phyloP scores from a whole-genome alignment of 2,888 invertebrate species.

The Crocallis elinguaria region DNA sequence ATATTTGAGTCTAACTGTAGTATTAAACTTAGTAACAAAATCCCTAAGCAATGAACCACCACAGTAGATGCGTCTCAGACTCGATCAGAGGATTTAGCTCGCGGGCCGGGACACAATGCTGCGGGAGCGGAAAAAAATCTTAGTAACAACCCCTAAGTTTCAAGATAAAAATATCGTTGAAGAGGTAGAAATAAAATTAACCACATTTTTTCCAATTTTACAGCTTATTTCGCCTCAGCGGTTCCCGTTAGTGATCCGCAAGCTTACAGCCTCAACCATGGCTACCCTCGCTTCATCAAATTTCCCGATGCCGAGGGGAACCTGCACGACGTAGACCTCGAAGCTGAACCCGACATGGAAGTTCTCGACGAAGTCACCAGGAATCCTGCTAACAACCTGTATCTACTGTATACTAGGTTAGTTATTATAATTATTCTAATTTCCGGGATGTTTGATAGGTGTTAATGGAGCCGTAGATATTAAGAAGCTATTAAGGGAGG shows the following conservation, averaged over 20 bases:
- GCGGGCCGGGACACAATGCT: no score
- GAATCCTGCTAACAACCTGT: constrained; percentile 53
- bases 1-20: no score
- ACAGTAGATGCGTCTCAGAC: no score
- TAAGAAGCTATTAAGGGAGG: no score
- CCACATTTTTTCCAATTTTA: background rate
- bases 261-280: constrained; percentile 29
- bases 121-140: no score
- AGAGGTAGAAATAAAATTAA: no score
- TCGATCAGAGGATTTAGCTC: no score
- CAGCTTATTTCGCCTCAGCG: constrained; percentile 48
- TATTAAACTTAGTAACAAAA: no score
- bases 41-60: no score
- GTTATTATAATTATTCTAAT: background rate
- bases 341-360: constrained; percentile 46
- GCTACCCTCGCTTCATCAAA: constrained; percentile 52
- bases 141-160: no score
- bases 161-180: no score
- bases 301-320: constrained; percentile 55
- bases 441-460: no score
- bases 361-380: constrained; percentile 49
- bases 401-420: constrained; percentile 55
- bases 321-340: constrained; percentile 52
- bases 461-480: background rate
- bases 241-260: constrained; percentile 41